Percentiles rank a stretch among this genome's conserved stretches.
These are phyloP conservation scores for Liparis tanakae DNA, from an alignment of 2,797 vertebrate species.

Conservation along the genomic window DNA sequence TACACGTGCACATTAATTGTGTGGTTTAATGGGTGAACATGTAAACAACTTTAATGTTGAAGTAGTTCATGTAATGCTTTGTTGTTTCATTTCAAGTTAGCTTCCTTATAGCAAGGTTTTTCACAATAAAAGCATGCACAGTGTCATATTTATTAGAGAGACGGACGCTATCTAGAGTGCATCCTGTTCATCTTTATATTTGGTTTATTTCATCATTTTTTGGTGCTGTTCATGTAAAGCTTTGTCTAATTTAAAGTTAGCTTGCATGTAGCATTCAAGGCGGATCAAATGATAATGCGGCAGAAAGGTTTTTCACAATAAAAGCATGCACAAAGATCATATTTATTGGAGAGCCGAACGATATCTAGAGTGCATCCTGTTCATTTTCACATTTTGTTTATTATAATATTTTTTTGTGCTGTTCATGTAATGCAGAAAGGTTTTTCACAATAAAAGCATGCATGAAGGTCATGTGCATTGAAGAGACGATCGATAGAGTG, in stretches of 20 bases:
- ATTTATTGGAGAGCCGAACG: not conserved
- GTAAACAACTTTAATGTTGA: not conserved
- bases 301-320: too few species aligned
- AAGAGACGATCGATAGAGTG: not conserved
- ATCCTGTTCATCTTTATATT: not conserved
- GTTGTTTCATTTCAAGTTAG: not conserved
- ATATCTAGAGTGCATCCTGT: not conserved
- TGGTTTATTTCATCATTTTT: not conserved
- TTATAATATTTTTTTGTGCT: not conserved
- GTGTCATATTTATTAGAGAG: not conserved
- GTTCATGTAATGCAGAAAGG: too few species aligned
- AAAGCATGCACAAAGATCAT: too few species aligned
- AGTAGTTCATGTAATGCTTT: not conserved
- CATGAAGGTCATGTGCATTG: not conserved
- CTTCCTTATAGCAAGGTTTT: not conserved
- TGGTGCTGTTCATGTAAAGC: too few species aligned
- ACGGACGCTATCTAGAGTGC: not conserved
- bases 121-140: not conserved
- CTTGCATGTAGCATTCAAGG: too few species aligned
- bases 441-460: too few species aligned
- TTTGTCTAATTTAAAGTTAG: too few species aligned
- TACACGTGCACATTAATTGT: not conserved
- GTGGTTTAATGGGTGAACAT: not conserved
- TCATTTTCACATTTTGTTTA: not conserved
- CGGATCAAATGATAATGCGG: too few species aligned